Evolutionary conservation across 2,888 invertebrate genomes (phyloP), one percentile per base, ranked within the genome.

Genomic region (Boloria selene): DNA sequence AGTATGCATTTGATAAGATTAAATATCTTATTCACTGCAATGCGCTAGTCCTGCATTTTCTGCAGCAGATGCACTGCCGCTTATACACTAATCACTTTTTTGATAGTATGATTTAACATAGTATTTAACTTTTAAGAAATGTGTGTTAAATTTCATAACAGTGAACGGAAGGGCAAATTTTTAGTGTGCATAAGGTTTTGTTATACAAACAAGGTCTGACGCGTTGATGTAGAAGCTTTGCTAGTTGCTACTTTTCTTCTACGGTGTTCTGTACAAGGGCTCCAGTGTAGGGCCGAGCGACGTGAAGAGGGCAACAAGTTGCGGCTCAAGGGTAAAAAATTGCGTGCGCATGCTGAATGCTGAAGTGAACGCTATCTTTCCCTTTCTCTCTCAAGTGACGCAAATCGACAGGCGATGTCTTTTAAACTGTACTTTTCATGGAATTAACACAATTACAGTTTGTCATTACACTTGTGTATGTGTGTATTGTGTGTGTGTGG

Each of bases 291-390:
- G 16, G 22, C 45, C 44, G 44, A 18, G 44, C 42, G 22, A 44
- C 44, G 22, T 56, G 56, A 26, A 45, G 56, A 67, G 62, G 68
- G 69, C 81, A 83, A 84, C 83, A 82, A 81, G 82, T 83, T 80
- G 78, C 70, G 62, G 70, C 66, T 61, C 64, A 69, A 55, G 66
- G 71, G 53, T 68, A 72, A 68, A 70, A 73, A 71, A 65, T 45
- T 80, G 83, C 83, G 83, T 80, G 80, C 84, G 83, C 83, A 82
- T 66, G 59, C 68, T 70, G 61, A 64, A 82, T 66, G 59, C 68
- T 70, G 61, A 64, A 67, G 60, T 61, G 68, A 44, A 68, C 69
- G 65, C 61, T 55, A 50, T 65, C 63, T 62, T 58, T 68, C 70
- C 72, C 71, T 72, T 67, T 72, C 69, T 63, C 67, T 54, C 56